phyloP scores from a whole-genome alignment of 2,797 vertebrate genomes.

The Pteronotus mesoamericanus region DNA sequence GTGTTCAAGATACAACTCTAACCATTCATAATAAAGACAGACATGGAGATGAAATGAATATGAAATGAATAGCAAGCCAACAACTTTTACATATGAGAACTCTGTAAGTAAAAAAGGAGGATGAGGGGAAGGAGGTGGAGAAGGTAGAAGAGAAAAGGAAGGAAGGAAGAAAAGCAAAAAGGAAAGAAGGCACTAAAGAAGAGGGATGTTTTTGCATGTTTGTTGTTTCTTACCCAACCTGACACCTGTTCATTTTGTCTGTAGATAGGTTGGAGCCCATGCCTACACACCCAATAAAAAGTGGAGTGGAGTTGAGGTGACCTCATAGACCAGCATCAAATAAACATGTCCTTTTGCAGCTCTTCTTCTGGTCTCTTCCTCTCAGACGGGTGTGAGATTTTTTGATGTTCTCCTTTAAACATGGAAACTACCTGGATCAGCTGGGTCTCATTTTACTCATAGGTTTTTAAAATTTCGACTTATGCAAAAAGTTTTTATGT shows the following conservation, averaged over 20 bases:
- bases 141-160: rapidly evolving
- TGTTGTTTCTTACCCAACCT: not conserved
- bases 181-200: not conserved
- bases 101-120: not conserved
- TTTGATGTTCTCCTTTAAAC: not conserved
- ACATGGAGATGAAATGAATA: not conserved
- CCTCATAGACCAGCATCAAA: not conserved
- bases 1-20: not conserved
- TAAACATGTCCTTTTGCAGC: not conserved
- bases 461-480: not conserved
- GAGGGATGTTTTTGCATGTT: not conserved
- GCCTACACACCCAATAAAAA: not conserved
- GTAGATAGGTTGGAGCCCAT: not conserved
- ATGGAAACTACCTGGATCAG: not conserved
- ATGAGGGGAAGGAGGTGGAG: too few species aligned
- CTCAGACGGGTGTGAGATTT: not conserved
- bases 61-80: not conserved
- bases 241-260: not conserved
- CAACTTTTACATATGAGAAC: not conserved
- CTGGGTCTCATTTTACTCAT: not conserved
- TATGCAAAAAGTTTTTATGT: not conserved
- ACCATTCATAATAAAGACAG: not conserved
- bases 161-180: not conserved
- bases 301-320: not conserved
- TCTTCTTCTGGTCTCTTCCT: not conserved